These are phyloP conservation scores for Catocala nupta DNA, from an alignment of 2,888 invertebrate genomes.

Conservation along the genomic window DNA sequence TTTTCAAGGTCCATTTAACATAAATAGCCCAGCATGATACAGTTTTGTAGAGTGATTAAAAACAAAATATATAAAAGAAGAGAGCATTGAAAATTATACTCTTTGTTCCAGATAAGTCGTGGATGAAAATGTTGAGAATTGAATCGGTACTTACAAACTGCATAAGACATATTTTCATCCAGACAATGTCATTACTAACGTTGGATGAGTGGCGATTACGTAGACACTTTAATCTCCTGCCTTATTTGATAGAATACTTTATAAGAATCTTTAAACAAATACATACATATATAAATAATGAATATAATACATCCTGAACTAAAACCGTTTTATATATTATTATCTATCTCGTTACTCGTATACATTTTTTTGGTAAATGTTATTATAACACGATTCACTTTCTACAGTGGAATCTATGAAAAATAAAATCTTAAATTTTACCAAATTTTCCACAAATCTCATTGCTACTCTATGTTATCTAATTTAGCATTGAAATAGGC, in stretches of 20 bases:
- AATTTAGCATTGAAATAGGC: too few species aligned
- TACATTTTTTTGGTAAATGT: too few species aligned
- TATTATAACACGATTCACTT: too few species aligned
- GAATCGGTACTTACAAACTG: conserved; percentile 19
- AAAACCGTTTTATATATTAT: too few species aligned
- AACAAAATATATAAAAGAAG: conserved; percentile 27
- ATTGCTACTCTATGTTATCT: too few species aligned
- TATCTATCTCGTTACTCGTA: too few species aligned
- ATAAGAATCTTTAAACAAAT: background rate
- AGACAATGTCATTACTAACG: background rate
- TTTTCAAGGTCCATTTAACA: background rate
- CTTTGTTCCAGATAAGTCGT: conserved; percentile 49
- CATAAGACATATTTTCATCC: conserved; percentile 11
- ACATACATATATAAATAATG: too few species aligned
- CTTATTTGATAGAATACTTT: background rate
- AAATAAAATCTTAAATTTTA: too few species aligned
- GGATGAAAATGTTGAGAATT: conserved; percentile 24
- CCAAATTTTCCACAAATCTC: too few species aligned
- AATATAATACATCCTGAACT: background rate
- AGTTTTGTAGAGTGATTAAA: conserved; percentile 17
- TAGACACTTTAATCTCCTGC: background rate
- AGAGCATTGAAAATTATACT: conserved; percentile 43
- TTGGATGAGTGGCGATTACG: background rate
- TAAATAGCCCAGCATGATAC: background rate
- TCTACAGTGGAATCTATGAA: too few species aligned